These are phyloP conservation scores for Morone chrysops DNA, from an alignment of 2,113 vertebrate genomes.

Conservation along the genomic window DNA sequence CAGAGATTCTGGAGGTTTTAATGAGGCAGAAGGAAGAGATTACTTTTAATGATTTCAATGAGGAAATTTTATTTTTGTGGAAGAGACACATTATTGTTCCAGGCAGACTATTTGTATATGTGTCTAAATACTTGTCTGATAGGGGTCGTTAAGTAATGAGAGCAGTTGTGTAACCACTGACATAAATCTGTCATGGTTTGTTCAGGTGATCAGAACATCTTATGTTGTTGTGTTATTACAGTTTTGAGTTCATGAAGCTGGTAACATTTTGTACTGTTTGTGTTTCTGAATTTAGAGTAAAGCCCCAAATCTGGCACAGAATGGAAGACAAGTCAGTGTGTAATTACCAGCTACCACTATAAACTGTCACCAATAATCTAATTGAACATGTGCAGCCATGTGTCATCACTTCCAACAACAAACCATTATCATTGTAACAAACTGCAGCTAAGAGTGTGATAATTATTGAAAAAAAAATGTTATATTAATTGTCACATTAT, in stretches of 20 bases:
- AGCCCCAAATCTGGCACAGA: background rate
- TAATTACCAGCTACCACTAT: background rate
- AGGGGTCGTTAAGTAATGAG: background rate
- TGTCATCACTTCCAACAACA: background rate
- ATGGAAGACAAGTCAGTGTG: background rate
- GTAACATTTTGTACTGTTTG: background rate
- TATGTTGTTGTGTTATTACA: background rate
- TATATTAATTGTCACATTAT: background rate
- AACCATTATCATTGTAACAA: background rate
- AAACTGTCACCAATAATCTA: background rate
- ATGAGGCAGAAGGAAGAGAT: too few relatives aligned
- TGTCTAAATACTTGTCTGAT: too few relatives aligned
- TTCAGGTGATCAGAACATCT: slow-evolving; percentile 1
- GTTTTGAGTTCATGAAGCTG: background rate
- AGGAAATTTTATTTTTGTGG: too few relatives aligned
- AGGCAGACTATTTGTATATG: too few relatives aligned
- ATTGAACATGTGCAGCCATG: background rate
- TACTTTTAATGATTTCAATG: too few relatives aligned
- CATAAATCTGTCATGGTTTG: slow-evolving; percentile 8
- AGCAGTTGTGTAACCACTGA: slow-evolving; percentile 8
- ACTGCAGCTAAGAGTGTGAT: background rate
- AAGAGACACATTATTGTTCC: too few relatives aligned
- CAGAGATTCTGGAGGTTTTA: too few relatives aligned
- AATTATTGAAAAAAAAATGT: too few relatives aligned
- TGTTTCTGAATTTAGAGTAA: background rate